Evolutionary conservation across 2,113 vertebrate species (phyloP).

Genomic region (Hymenochirus boettgeri): DNA sequence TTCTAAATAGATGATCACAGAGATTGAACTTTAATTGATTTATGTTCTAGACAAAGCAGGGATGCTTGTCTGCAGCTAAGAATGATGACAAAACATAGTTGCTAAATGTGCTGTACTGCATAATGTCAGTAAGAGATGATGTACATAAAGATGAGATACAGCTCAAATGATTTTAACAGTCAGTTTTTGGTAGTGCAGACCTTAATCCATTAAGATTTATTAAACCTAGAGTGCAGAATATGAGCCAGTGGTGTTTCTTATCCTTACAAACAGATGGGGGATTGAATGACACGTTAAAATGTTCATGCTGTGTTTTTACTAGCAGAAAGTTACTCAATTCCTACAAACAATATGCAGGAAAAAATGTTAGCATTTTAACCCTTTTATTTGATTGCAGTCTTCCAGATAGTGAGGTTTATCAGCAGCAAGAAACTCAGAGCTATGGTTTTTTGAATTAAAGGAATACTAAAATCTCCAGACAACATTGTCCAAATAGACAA

Average conservation of each 20-base stretch:
- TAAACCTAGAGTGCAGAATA: conserved; percentile 56
- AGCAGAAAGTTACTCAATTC: conserved; percentile 69
- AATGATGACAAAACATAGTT: conserved; percentile 29
- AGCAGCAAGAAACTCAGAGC: no score
- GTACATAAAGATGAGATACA: conserved; percentile 43
- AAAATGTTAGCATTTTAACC: no score
- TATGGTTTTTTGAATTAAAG: no score
- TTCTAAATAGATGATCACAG: conserved; percentile 22
- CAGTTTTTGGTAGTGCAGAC: conserved; percentile 53
- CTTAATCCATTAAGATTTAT: conserved; percentile 55
- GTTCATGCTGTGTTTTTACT: conserved; percentile 61
- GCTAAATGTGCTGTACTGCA: conserved; percentile 25
- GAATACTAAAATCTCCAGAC: no score
- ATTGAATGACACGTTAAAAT: conserved; percentile 68
- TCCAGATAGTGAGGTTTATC: no score
- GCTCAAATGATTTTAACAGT: conserved; percentile 39
- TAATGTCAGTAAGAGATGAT: conserved; percentile 31
- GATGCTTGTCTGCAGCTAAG: conserved; percentile 20
- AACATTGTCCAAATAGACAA: no score
- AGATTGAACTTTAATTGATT: conserved; percentile 46
- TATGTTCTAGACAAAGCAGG: conserved; percentile 43
- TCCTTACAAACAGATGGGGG: conserved; percentile 66
- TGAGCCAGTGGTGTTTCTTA: conserved; percentile 60
- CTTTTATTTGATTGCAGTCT: no score
- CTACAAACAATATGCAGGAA: no score